Evolutionary conservation across 2,888 invertebrate genomes (phyloP).

Genomic region (Phyllotreta striolata): DNA sequence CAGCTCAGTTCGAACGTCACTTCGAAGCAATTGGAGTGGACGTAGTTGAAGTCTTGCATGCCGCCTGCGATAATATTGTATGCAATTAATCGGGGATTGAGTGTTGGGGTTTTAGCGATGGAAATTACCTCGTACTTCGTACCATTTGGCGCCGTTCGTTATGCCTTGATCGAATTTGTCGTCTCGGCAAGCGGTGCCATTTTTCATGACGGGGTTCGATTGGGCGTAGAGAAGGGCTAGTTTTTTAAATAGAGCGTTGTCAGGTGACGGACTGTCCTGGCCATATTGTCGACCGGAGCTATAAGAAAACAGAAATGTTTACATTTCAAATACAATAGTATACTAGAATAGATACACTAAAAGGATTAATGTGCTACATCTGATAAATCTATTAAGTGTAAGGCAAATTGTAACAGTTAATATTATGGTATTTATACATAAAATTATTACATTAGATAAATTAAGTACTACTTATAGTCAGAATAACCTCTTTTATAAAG

Average conservation of each 20-base stretch:
- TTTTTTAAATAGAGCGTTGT: constrained; percentile 80
- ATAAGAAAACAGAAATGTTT: constrained; percentile 36
- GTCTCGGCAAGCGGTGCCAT: constrained; percentile 74
- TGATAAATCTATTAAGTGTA: no score
- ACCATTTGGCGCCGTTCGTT: constrained; percentile 94
- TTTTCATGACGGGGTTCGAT: constrained; percentile 77
- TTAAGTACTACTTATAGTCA: no score
- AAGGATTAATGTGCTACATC: not conserved
- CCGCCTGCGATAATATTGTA: constrained; percentile 70
- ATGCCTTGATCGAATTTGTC: constrained; percentile 82
- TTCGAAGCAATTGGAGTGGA: constrained; percentile 94
- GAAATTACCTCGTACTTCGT: constrained; percentile 75
- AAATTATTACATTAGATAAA: no score
- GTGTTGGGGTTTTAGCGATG: constrained; percentile 3
- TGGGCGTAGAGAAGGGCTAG: constrained; percentile 81
- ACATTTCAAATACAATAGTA: not conserved
- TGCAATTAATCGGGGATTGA: not conserved
- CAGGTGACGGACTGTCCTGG: constrained; percentile 79
- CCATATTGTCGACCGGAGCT: constrained; percentile 70
- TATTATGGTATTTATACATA: no score
- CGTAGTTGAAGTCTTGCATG: constrained; percentile 99
- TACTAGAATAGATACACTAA: not conserved
- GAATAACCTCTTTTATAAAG: no score
- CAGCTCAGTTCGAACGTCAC: constrained; percentile 97
- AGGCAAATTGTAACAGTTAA: no score